Evolutionary conservation across 2,113 vertebrate genomes (phyloP).

Genomic region (Nerophis lumbriciformis): DNA sequence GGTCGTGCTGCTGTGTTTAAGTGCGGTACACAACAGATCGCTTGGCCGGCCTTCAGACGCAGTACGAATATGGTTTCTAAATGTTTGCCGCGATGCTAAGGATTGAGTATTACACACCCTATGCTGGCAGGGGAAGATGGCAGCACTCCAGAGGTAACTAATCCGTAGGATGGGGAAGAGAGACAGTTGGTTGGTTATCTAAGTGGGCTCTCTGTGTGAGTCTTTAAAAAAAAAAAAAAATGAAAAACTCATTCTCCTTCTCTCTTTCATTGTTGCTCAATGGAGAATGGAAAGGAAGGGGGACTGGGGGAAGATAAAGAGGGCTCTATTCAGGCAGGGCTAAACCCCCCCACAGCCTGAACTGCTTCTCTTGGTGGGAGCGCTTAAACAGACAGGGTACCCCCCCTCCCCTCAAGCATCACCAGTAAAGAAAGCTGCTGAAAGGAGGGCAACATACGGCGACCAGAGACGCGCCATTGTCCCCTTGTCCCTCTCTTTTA

Average conservation of each 20-base stretch:
- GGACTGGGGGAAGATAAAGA: constrained; percentile 68
- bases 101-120: constrained; percentile 62
- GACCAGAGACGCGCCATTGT: constrained; percentile 75
- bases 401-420: constrained; percentile 5
- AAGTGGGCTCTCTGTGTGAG: constrained; percentile 57
- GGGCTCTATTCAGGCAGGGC: constrained; percentile 65
- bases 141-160: constrained; percentile 68
- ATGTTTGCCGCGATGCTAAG: constrained; percentile 61
- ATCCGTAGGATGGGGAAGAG: constrained; percentile 53
- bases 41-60: constrained; percentile 55
- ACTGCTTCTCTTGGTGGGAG: constrained; percentile 68
- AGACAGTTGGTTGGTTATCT: constrained; percentile 60
- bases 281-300: constrained; percentile 64
- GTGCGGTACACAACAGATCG: constrained; percentile 40
- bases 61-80: constrained; percentile 45
- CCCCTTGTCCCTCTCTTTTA: constrained; percentile 75
- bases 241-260: constrained; percentile 52
- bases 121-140: constrained; percentile 60
- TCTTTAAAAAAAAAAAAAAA: constrained; percentile 54
- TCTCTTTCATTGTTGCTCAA: constrained; percentile 67
- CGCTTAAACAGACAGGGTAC: constrained; percentile 71
- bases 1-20: constrained; percentile 54
- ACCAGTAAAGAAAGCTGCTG: constrained; percentile 58
- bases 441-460: constrained; percentile 78
- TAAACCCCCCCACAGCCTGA: constrained; percentile 52